Base-by-base conservation (phyloP, 2,113 vertebrate genomes). In the Corythaeola cristata region DNA sequence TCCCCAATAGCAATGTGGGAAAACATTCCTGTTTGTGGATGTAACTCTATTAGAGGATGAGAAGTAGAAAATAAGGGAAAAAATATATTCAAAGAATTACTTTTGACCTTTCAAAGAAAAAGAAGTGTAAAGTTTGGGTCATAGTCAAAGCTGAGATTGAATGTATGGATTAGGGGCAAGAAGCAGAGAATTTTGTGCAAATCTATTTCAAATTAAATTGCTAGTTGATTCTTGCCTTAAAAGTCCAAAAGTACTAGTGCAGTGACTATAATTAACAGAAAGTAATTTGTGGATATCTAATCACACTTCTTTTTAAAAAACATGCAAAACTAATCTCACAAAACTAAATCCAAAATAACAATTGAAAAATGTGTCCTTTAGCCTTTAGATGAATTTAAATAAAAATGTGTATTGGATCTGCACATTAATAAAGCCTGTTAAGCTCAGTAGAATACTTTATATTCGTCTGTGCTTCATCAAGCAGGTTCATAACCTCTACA, bases 381-480 rank as follows among this genome's bases (percentile, higher is more conserved):
- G 97, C 97, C 97, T 98, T 97, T 93, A 83, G 68, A 95, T 35
- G 85, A 98, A 98, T 98, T 98, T 98, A 97, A 98, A 98, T 97
- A 97, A 98, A 98, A 98, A 97, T 87, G 72, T 93, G 73, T 92
- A 85, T 96, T 96, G 93, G 81, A 97, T 94, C 74, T 95, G 88
- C 93, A 97, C 97, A 96, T 98, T 98, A 98, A 98, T 98, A 98
- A 98, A 97, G 95, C 68, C 95, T 90, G 96, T 97, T 98, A 97
- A 97, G 92, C 97, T 96, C 84, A 89, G 96, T 93, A 96, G 96
- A 98, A 96, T 97, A 98, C 93, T 98, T 97, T 97, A 97, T 93
- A 97, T 98, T 98, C 98, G 97, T 97, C 97, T 97, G 97, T 95
- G 95, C 95, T 97, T 98, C 97, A 97, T 98, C 98, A 98, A 97